Conservation (phyloP, 2,113 vertebrate genomes). For the Phocoena phocoena region DNA sequence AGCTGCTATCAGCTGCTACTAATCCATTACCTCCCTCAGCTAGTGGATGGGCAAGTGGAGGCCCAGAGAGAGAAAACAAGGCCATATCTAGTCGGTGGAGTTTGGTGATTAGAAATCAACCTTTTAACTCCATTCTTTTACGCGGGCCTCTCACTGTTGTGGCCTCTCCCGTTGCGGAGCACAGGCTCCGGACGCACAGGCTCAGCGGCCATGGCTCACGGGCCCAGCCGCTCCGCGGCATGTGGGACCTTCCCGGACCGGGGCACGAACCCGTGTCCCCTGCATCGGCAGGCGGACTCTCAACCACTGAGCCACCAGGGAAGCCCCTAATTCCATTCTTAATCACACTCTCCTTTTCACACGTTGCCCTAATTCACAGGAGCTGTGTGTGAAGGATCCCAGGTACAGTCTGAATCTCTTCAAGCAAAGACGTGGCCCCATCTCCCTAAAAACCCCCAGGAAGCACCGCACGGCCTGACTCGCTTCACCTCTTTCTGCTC, state of each 20-base stretch:
- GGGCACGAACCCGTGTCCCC: too few species aligned
- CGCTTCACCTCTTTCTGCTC: not conserved
- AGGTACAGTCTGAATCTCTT: not conserved
- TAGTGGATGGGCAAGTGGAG: not conserved
- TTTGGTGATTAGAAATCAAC: not conserved
- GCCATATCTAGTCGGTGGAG: not conserved
- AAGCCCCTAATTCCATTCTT: not conserved
- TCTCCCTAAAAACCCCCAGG: not conserved
- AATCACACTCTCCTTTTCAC: not conserved
- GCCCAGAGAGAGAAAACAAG: not conserved
- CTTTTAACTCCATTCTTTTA: not conserved
- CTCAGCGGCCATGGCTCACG: too few species aligned
- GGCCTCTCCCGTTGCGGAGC: too few species aligned
- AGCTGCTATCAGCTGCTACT: not conserved
- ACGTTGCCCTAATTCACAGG: fast-evolving
- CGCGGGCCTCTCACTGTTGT: too few species aligned
- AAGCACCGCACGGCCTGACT: not conserved
- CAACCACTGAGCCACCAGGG: too few species aligned
- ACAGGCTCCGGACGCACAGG: too few species aligned
- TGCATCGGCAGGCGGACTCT: too few species aligned
- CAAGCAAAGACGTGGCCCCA: not conserved
- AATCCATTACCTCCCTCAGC: not conserved
- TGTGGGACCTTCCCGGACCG: too few species aligned
- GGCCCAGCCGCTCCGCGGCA: too few species aligned
- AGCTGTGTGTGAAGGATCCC: not conserved